Base-by-base conservation (phyloP, 2,888 invertebrate genomes). In the Catocala fraxini region DNA sequence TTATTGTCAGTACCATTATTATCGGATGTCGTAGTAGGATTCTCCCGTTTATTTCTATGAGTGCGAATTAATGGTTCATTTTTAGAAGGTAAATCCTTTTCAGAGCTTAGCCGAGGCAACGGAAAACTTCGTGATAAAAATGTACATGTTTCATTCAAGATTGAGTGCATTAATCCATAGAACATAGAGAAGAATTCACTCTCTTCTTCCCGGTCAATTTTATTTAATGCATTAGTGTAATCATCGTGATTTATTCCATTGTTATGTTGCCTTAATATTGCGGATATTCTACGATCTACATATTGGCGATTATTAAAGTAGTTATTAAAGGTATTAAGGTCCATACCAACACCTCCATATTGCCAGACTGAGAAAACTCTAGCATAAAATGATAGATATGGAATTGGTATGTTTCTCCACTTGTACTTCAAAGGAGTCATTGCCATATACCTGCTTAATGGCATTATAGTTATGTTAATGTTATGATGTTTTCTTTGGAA, bases 331-430 rank as follows among this genome's bases (percentile, higher is more conserved):
- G 70, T 71, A 13, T 59, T 65, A 34, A 93, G 79, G 59, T 93
- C 92, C 61, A 94, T 83, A 0, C 88, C 89, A 6, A 95, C 86
- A 2, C 95, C 96, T 7, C 95, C 95, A 68, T 88, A 88, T 76
- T 95, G 90, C 95, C 95, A 96, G 34, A 95, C 86, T 48, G 94
- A 89, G 64, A 92, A 86, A 34, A 94, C 84, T 71, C 95, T 87
- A 0, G 93, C 86, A 47, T 95, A 95, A 76, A 95, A 95, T 15
- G 93, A 76, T 13, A 94, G 75, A 64, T 93, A 88, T 6, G 85
- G 73, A 0, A 81, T 69, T n/a, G 94, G 93, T 55, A 95, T 86
- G 34, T 81, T 83, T 63, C 83, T 89, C 95, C 95, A 96, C 55
- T 87, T 90, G 52, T 86, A 87, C 63, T 87, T 89, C 48, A 95